Base-by-base conservation (phyloP, 2,113 vertebrate genomes). In the Lota lota region DNA sequence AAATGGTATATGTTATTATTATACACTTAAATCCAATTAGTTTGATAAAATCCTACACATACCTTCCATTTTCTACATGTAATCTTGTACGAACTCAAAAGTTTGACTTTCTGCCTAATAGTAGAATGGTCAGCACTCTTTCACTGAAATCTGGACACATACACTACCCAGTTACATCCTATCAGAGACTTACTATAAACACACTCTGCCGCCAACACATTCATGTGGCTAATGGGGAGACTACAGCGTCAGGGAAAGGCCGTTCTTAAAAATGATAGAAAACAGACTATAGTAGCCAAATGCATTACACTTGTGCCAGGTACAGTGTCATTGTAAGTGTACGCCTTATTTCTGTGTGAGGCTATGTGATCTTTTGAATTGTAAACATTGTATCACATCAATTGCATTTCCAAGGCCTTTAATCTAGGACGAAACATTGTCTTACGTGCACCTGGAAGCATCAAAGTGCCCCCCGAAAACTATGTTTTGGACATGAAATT, bases 401-500 rank as follows among this genome's bases (percentile, higher is more conserved):
- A 47, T 62, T 66, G 58, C 61, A 70, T 79, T 82, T 83, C 73
- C 83, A 70, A 61, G 72, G 60, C 67, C 74, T 68, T 79, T 69
- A 69, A 67, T 77, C 58, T 65, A 74, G 71, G 82, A 67, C 73
- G 75, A 81, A 87, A 76, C 72, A 79, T 73, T 70, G 73, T 75
- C 69, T 83, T 53, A 16, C 33, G 70, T 82, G 84, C 89, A 88
- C 84, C 88, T 90, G 85, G 83, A 47, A 66, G 68, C 75, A 85
- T 88, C 79, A 86, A 88, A 89, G 86, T 67, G 77, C 40, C 40
- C 33, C 40, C 54, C 63, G 61, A 72, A 81, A 77, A 73, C 68
- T 72, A 70, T 79, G 79, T 84, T 88, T 72, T 72, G 72, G 74
- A 76, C 66, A 73, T 86, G 86, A 89, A 89, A 88, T 81, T 85